Evolutionary conservation across 2,797 vertebrate genomes (phyloP).

Genomic region (Melanotaenia pygmaea): DNA sequence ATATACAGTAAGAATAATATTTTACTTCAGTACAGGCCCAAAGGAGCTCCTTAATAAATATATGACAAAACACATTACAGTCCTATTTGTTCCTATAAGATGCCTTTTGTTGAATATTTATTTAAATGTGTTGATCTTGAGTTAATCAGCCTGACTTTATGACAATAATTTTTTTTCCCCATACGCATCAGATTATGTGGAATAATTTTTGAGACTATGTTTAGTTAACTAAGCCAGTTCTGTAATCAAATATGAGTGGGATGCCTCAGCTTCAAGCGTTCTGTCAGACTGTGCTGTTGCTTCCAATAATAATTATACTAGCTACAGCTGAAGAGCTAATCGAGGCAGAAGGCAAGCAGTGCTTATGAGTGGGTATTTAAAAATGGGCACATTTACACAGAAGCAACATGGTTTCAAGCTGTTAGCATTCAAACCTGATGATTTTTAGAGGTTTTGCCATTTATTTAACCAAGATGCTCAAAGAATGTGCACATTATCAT

Average conservation of each 20-base stretch:
- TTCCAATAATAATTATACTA: slow-evolving; percentile 8
- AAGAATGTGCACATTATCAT: not conserved
- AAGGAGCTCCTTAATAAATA: not conserved
- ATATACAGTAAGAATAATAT: slow-evolving; percentile 5
- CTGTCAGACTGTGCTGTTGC: slow-evolving; percentile 37
- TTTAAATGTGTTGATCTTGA: not conserved
- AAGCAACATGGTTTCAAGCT: not conserved
- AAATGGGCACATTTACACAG: not conserved
- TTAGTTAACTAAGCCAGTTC: slow-evolving; percentile 7
- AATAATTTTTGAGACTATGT: slow-evolving; percentile 28
- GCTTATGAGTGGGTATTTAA: not conserved
- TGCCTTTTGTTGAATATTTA: not conserved
- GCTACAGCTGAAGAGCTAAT: slow-evolving; percentile 4
- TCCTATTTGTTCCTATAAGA: slow-evolving; percentile 23
- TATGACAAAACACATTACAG: slow-evolving; percentile 22
- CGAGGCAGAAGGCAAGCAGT: not conserved
- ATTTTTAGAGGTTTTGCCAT: not conserved
- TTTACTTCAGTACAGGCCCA: slow-evolving; percentile 9
- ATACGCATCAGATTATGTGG: slow-evolving; percentile 18
- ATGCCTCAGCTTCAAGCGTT: slow-evolving; percentile 1
- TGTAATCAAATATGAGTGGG: slow-evolving; percentile 14
- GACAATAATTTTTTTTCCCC: slow-evolving; percentile 1
- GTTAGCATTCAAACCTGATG: too few species aligned
- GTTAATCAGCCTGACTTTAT: slow-evolving; percentile 34
- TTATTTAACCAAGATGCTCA: not conserved